These are phyloP conservation scores for Chymomyza procnemis DNA, from an alignment of 2,888 invertebrate genomes.

Conservation along the genomic window DNA sequence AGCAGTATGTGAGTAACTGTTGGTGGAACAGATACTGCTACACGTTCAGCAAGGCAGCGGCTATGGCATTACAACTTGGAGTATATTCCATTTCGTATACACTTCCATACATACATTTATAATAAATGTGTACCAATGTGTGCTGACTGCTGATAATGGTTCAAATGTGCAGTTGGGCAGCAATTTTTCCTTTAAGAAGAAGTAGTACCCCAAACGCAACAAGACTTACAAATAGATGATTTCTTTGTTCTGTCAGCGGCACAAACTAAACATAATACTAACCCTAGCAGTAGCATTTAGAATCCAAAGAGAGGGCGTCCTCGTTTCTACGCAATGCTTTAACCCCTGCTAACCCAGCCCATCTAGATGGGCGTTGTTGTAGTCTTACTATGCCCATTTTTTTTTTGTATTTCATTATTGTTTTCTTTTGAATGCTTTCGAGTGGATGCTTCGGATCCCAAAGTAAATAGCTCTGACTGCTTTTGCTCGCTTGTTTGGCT, in stretches of 20 bases:
- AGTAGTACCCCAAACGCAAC: conserved; percentile 42
- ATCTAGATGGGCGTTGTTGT: conserved; percentile 51
- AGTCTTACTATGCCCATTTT: conserved; percentile 48
- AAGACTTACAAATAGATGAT: conserved; percentile 77
- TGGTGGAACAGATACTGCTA: conserved; percentile 8
- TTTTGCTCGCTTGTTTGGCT: conserved; percentile 10
- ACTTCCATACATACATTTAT: too few species aligned
- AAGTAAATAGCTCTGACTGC: conserved; percentile 13
- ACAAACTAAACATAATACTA: conserved; percentile 25
- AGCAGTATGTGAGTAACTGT: neutral
- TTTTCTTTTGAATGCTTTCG: neutral
- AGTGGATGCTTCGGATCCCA: conserved; percentile 4
- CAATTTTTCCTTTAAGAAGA: conserved; percentile 42
- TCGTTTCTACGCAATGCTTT: conserved; percentile 57
- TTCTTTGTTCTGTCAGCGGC: conserved; percentile 76
- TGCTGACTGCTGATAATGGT: conserved; percentile 47
- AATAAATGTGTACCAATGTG: neutral
- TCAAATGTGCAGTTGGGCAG: conserved; percentile 45
- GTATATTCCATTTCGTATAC: neutral
- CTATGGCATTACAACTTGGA: too few species aligned
- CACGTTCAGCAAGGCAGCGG: conserved; percentile 11
- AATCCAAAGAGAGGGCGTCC: conserved; percentile 13
- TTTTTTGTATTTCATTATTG: conserved; percentile 3
- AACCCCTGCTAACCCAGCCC: conserved; percentile 40
- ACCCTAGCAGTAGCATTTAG: conserved; percentile 13